Conservation (phyloP, 2,888 invertebrate genomes). For the Mythimna pallens region DNA sequence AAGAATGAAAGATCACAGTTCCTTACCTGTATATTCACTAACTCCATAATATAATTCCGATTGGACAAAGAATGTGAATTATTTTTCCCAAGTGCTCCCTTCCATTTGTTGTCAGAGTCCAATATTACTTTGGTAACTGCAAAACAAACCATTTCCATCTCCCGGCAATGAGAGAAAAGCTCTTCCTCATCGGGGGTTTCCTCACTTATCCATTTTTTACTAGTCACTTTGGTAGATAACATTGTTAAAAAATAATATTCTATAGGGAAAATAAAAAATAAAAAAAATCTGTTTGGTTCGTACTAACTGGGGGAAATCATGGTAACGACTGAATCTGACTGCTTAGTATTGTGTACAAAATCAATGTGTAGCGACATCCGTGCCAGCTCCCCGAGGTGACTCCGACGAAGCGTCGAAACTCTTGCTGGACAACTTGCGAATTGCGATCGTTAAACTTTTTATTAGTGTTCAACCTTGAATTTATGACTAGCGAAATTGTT, state of each 20-base stretch:
- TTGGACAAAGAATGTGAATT: constrained; percentile 80
- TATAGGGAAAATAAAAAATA: constrained; percentile 59
- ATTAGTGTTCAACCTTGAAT: constrained; percentile 81
- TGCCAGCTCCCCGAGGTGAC: constrained; percentile 74
- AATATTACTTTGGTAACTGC: constrained; percentile 85
- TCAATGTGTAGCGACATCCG: constrained; percentile 86
- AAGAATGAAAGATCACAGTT: not conserved
- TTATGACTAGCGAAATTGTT: constrained; percentile 69
- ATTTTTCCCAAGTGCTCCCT: constrained; percentile 75
- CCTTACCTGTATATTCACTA: constrained; percentile 89
- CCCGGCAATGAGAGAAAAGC: constrained; percentile 87
- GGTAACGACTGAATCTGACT: constrained; percentile 75
- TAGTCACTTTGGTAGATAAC: constrained; percentile 76
- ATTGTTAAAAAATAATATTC: constrained; percentile 69
- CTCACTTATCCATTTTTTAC: constrained; percentile 90
- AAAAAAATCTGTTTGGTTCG: constrained; percentile 56
- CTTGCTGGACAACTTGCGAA: constrained; percentile 83
- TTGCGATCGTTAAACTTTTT: constrained; percentile 82
- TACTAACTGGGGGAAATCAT: constrained; percentile 80
- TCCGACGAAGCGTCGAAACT: constrained; percentile 70
- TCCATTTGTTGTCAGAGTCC: constrained; percentile 88
- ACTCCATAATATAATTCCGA: constrained; percentile 86
- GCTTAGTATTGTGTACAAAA: constrained; percentile 78
- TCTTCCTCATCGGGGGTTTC: constrained; percentile 88
- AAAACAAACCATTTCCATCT: constrained; percentile 88